Conservation (phyloP, 2,113 vertebrate genomes). For the Loxodonta africana region DNA sequence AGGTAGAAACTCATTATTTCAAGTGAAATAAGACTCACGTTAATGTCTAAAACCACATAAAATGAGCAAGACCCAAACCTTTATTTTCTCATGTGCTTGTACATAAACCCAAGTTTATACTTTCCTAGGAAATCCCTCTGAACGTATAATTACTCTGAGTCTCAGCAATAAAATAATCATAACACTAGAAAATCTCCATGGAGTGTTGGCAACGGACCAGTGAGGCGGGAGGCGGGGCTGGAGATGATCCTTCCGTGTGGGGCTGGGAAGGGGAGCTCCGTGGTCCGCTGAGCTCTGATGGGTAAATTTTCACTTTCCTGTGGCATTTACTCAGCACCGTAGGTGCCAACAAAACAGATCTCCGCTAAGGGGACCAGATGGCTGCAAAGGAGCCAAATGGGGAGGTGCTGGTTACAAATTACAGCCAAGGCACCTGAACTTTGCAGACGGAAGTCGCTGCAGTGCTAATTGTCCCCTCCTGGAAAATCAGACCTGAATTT, state of each 20-base stretch:
- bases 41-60: slow-evolving; percentile 45
- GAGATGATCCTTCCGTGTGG: not conserved
- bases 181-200: not conserved
- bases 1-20: slow-evolving; percentile 25
- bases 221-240: not conserved
- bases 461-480: slow-evolving; percentile 1
- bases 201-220: not conserved
- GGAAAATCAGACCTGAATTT: slow-evolving; percentile 63
- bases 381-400: slow-evolving; percentile 57
- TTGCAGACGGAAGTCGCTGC: not conserved
- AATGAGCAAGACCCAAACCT: not conserved
- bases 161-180: slow-evolving; percentile 63
- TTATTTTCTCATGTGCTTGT: slow-evolving; percentile 1
- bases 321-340: slow-evolving; percentile 54
- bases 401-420: slow-evolving; percentile 68
- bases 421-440: slow-evolving; percentile 34
- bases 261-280: not conserved
- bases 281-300: not conserved
- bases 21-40: slow-evolving; percentile 50
- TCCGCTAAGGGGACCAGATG: slow-evolving; percentile 67
- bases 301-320: slow-evolving; percentile 58
- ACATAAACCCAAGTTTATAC: slow-evolving; percentile 54
- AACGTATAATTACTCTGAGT: slow-evolving; percentile 64
- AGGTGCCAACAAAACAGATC: slow-evolving; percentile 61
- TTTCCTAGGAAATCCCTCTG: slow-evolving; percentile 57